Base-by-base conservation (phyloP, 2,797 vertebrate species). In the Schizothorax lantsangensis region DNA sequence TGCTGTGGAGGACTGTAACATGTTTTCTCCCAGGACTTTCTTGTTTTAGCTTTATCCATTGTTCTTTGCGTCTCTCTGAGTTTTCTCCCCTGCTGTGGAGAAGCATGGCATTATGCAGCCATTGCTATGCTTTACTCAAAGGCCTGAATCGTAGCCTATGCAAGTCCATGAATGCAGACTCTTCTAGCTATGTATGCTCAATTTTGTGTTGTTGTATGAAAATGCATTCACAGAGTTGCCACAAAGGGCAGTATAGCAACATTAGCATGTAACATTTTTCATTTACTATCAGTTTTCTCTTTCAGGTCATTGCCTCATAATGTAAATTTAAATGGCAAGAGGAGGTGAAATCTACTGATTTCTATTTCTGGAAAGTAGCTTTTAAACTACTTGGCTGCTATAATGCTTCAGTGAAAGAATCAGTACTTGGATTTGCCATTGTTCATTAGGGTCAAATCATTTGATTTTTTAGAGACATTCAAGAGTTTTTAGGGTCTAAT, bases 41-140 rank as follows among this genome's bases (percentile, higher is more conserved):
- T 54, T 79, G 62, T 84, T 57, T 52, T 78, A 57, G 47, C 59
- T 69, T 33, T 43, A 71, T 45, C 11, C 30, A 69, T 85, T 85
- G 26, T 73, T 85, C 77, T 47, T 62, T 80, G 54, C 62, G n/a
- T 79, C 66, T 78, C 12, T 30, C 10, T 21, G 21, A 68, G 9
- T 85, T 30, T 36, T 85, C 38, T 38, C 7, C 47, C 17, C 62
- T 69, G 62, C 30, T 81, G 45, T 77, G 72, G 43, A 64, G 40
- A 47, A 47, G 59, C 59, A 66, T 43, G 8, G 59, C n/a, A 14
- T 81, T 45, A 81, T 68, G 17, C 17, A 49, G 40, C 10, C 36
- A 2, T 79, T 6, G 23, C 43, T 47, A 80, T 80, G 38, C 57
- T 45, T 45, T 64, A 23, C 79, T 49, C 59, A 49, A 81, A 49